Percentiles rank a stretch among this genome's conserved stretches.
Evolutionary conservation across 2,113 vertebrate genomes (phyloP).

Genomic region (Bos javanicus): DNA sequence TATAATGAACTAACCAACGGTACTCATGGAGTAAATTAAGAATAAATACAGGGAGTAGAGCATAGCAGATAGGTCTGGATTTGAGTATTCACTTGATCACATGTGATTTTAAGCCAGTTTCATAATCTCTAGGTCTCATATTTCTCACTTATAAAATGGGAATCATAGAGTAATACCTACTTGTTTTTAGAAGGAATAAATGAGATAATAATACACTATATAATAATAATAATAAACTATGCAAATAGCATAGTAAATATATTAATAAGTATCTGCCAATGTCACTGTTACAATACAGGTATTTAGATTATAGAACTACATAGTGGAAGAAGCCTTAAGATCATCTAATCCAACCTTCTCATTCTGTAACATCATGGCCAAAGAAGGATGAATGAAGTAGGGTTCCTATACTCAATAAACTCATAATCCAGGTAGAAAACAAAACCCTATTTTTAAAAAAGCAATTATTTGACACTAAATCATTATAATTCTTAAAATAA

Average conservation of each 20-base stretch:
- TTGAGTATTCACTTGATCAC: not conserved
- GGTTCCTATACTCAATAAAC: not conserved
- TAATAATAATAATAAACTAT: not conserved
- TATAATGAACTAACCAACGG: not conserved
- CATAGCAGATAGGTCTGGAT: not conserved
- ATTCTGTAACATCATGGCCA: not conserved
- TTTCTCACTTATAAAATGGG: not conserved
- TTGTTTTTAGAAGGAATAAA: slow-evolving; percentile 9
- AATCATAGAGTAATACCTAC: not conserved
- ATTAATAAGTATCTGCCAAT: not conserved
- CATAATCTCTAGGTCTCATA: not conserved
- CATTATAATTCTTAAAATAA: slow-evolving; percentile 11
- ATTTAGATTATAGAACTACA: not conserved
- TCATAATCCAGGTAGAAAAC: not conserved
- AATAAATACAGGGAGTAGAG: not conserved
- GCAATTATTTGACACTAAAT: not conserved
- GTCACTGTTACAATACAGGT: not conserved
- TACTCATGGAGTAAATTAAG: not conserved
- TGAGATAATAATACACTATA: not conserved
- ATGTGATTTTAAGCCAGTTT: not conserved
- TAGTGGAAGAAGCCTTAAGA: not conserved
- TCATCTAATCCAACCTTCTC: not conserved
- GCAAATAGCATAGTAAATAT: not conserved
- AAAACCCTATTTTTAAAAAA: not conserved
- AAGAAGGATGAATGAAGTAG: not conserved